These are phyloP conservation scores for Rhinogobio ventralis DNA, from an alignment of 2,797 vertebrate species.

Conservation along the genomic window DNA sequence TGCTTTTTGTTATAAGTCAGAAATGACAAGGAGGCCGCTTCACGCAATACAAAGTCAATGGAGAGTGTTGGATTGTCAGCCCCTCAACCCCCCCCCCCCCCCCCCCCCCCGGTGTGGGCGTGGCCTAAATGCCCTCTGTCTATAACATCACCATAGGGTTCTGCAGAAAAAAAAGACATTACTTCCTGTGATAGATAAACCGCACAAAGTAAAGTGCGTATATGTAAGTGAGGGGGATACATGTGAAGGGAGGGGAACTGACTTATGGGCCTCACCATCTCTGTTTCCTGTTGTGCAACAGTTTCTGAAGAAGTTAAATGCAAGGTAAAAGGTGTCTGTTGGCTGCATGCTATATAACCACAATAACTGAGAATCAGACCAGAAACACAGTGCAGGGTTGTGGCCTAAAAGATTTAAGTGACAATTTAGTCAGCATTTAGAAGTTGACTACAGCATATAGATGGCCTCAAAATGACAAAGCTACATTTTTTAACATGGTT, in stretches of 20 bases:
- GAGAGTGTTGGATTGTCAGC: too few species aligned
- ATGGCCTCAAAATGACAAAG: too few species aligned
- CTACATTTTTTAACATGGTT: too few species aligned
- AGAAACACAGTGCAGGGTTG: neutral
- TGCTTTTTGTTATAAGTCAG: too few species aligned
- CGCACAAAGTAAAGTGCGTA: too few species aligned
- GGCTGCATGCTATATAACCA: neutral
- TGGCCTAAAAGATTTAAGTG: neutral
- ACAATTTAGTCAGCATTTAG: neutral
- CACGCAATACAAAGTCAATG: too few species aligned
- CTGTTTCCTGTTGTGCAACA: conserved; percentile 24
- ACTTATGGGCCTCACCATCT: neutral
- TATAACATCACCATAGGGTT: neutral
- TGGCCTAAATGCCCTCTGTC: too few species aligned
- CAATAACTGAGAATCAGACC: neutral
- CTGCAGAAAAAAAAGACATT: neutral
- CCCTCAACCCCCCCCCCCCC: too few species aligned
- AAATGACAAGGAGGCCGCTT: too few species aligned
- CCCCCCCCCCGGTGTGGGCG: too few species aligned
- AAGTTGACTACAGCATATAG: neutral
- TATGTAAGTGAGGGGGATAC: neutral
- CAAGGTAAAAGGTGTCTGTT: neutral
- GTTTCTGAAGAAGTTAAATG: neutral
- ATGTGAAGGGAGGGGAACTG: neutral
- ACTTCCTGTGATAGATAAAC: conserved; percentile 8